Evolutionary conservation across 2,888 invertebrate species (phyloP).

Genomic region (Cheilosia urbana): DNA sequence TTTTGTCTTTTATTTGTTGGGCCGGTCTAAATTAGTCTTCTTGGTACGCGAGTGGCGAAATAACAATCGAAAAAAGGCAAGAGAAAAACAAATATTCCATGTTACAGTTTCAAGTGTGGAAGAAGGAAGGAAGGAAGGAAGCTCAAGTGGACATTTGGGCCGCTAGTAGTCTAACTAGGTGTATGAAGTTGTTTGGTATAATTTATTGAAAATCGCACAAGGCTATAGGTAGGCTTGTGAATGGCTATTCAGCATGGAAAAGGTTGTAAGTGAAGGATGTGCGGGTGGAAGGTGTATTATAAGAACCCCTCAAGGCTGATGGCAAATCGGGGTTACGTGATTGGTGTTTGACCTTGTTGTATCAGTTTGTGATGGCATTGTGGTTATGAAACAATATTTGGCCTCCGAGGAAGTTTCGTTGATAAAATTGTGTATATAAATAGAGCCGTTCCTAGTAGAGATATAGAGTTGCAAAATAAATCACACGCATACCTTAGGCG

Average conservation of each 20-base stretch:
- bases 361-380: constrained; percentile 39
- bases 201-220: constrained; percentile 62
- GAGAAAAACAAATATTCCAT: neutral
- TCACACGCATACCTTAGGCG: no score
- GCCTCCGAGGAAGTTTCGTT: neutral
- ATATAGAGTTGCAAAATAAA: no score
- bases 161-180: constrained; percentile 8
- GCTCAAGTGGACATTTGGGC: constrained; percentile 28
- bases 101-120: neutral
- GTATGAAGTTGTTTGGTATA: constrained; percentile 43
- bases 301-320: neutral
- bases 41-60: constrained; percentile 13
- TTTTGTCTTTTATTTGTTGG: neutral
- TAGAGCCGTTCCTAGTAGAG: no score
- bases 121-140: neutral
- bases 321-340: constrained; percentile 24
- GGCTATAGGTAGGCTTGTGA: constrained; percentile 41
- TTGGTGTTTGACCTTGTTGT: constrained; percentile 57
- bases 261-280: constrained; percentile 4
- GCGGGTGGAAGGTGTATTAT: constrained; percentile 16
- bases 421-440: neutral
- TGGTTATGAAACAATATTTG: constrained; percentile 38
- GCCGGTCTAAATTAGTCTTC: neutral
- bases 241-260: constrained; percentile 61
- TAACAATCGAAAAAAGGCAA: neutral